phyloP scores from a whole-genome alignment of 2,113 vertebrate genomes.

The Cheirogaleus medius region DNA sequence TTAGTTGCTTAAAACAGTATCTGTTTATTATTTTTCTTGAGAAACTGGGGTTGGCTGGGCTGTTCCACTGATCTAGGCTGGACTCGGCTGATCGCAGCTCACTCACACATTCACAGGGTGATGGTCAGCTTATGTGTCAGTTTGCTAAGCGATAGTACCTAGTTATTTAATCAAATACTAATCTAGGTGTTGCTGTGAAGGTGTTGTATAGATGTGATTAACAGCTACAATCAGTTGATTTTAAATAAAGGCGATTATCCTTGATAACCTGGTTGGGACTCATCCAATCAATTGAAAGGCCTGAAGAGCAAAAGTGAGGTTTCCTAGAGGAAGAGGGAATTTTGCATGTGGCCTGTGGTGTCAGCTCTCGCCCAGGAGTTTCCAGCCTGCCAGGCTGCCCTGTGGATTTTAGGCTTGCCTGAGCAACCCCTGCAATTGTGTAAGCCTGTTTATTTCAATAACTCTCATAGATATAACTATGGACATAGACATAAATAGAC shows the following conservation, averaged over 20 bases:
- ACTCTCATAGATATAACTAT: neutral
- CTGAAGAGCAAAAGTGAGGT: neutral
- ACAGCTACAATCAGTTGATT: neutral
- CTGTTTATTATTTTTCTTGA: neutral
- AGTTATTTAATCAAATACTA: neutral
- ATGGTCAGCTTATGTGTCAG: neutral
- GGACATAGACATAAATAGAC: neutral
- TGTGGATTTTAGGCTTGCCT: neutral
- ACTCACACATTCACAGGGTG: neutral
- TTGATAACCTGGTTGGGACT: neutral
- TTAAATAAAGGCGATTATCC: neutral
- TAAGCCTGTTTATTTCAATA: neutral
- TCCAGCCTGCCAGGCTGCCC: neutral
- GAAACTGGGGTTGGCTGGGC: neutral
- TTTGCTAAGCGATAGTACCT: neutral
- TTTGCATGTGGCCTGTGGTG: accelerated
- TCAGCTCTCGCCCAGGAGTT: neutral
- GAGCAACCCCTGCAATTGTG: too few relatives aligned
- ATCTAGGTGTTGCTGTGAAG: neutral
- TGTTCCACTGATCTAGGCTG: neutral
- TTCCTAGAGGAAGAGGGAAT: neutral
- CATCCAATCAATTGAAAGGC: neutral
- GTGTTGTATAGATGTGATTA: neutral
- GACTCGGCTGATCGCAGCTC: neutral
- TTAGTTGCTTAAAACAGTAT: neutral